Evolutionary conservation across 2,888 invertebrate genomes (phyloP).

Genomic region (Diachrysia chrysitis): DNA sequence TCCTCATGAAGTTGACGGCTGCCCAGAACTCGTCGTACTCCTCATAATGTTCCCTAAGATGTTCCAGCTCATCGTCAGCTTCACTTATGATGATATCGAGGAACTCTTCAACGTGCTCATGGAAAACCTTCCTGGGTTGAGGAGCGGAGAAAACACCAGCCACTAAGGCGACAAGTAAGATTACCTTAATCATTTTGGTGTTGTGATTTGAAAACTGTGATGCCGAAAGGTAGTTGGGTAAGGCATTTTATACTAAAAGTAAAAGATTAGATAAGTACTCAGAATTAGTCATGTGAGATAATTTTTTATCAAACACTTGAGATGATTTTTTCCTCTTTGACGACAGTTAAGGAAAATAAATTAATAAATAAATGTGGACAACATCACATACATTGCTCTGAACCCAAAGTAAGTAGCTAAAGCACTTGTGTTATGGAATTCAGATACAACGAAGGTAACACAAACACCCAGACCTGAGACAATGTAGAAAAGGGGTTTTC

Average conservation of each 20-base stretch:
- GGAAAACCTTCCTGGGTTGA: constrained; percentile 76
- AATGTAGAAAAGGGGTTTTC: no score
- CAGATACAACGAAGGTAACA: no score
- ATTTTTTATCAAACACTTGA: constrained; percentile 33
- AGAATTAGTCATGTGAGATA: constrained; percentile 52
- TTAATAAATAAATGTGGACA: no score
- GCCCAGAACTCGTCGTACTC: constrained; percentile 73
- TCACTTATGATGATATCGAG: constrained; percentile 68
- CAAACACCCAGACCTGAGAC: no score
- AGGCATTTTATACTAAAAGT: constrained; percentile 62
- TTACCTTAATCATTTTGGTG: constrained; percentile 69
- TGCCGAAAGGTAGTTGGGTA: constrained; percentile 12
- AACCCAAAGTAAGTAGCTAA: no score
- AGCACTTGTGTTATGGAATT: no score
- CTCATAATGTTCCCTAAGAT: constrained; percentile 66
- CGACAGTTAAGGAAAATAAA: no score
- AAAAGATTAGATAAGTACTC: constrained; percentile 46
- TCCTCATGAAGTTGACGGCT: constrained; percentile 67
- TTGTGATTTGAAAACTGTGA: constrained; percentile 51
- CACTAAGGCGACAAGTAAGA: constrained; percentile 65
- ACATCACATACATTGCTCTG: no score
- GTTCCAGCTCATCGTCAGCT: constrained; percentile 59
- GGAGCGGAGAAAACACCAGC: constrained; percentile 70
- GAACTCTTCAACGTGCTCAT: constrained; percentile 79
- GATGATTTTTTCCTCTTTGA: no score